These are phyloP conservation scores for Chamaea fasciata DNA, from an alignment of 2,113 vertebrate genomes.

Conservation along the genomic window DNA sequence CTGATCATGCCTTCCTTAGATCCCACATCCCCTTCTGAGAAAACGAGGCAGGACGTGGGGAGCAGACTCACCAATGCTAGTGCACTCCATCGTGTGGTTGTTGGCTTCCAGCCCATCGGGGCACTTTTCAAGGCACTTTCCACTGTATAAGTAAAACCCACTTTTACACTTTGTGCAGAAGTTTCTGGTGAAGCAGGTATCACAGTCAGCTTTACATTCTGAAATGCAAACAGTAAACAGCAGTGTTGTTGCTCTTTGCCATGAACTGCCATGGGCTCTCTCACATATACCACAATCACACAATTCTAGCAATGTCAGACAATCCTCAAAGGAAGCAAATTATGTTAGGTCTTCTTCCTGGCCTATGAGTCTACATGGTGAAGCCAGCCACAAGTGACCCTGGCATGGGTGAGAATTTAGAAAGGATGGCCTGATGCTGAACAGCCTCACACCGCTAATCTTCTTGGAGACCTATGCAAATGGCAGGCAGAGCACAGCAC, in stretches of 20 bases:
- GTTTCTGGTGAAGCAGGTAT: constrained; percentile 98
- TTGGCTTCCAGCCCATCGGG: constrained; percentile 88
- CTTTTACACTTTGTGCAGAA: constrained; percentile 97
- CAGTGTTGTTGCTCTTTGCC: background rate
- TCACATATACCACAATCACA: background rate
- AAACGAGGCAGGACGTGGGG: background rate
- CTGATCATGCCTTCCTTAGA: background rate
- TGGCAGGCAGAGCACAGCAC: background rate
- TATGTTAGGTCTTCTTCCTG: background rate
- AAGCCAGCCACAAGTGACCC: background rate
- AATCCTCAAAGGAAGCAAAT: background rate
- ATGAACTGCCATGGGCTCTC: background rate
- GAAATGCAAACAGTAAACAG: constrained; percentile 68
- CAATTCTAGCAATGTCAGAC: background rate
- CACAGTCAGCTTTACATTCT: constrained; percentile 98
- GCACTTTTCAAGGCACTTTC: constrained; percentile 95
- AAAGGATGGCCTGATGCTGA: background rate
- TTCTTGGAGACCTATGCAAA: background rate
- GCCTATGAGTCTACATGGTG: background rate
- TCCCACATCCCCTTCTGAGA: background rate
- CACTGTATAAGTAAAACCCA: constrained; percentile 92
- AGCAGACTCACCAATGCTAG: constrained; percentile 79
- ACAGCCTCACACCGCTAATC: background rate
- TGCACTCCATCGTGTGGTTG: constrained; percentile 91
- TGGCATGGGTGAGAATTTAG: background rate